Evolutionary conservation across 2,797 vertebrate species (phyloP).

Genomic region (Poeciliopsis turneri): DNA sequence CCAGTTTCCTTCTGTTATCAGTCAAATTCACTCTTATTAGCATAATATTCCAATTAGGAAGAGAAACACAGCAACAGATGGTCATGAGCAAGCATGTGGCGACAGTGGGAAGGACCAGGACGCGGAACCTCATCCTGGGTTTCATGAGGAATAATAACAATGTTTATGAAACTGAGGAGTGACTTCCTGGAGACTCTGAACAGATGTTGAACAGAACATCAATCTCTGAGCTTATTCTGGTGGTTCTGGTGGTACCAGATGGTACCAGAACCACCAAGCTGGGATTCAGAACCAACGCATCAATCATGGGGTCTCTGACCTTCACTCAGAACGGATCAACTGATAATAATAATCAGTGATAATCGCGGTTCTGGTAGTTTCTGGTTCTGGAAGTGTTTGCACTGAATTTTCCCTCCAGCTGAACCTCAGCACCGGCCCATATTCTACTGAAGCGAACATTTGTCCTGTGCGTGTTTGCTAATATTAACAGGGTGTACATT

Average conservation of each 20-base stretch:
- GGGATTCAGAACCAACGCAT: background rate
- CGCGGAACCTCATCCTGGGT: background rate
- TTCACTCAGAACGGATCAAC: background rate
- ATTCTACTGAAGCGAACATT: background rate
- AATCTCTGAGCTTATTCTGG: background rate
- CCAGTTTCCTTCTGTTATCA: too few species aligned
- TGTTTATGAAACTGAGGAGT: background rate
- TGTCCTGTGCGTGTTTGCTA: background rate
- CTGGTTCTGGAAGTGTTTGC: background rate
- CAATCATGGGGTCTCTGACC: background rate
- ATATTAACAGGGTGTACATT: background rate
- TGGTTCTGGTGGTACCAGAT: background rate
- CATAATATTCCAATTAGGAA: background rate
- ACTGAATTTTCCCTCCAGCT: background rate
- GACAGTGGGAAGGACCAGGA: background rate
- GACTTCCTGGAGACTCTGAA: background rate
- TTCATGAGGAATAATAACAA: background rate
- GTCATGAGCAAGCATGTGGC: background rate
- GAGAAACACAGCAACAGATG: background rate
- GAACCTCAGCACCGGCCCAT: background rate
- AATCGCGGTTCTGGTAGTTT: background rate
- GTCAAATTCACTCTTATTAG: too few species aligned
- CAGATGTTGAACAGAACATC: background rate
- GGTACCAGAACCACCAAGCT: background rate
- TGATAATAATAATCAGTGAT: background rate